Base-by-base conservation (phyloP, 2,797 vertebrate genomes). In the Helicolenus hilgendorfi region DNA sequence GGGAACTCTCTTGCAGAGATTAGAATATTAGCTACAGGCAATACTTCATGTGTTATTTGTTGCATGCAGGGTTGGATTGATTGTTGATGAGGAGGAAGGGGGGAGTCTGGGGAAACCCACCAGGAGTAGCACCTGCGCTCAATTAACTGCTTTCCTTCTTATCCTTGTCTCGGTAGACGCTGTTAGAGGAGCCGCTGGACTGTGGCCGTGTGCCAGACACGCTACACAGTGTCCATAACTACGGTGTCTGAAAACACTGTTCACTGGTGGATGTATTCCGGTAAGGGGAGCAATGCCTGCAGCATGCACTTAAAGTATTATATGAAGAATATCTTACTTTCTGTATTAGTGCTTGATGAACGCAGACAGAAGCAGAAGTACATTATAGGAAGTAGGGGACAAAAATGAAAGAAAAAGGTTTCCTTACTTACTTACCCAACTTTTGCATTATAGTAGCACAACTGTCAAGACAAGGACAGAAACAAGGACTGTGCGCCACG, bases 131-230 rank as follows among this genome's bases (percentile, higher is more conserved):
- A 41, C 75, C 70, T 74, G 67, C 18, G 18, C 27, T 77, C 53
- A 79, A 63, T 82, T 81, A 83, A 74, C 53, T 22, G 31, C 36
- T 69, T 8, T n/a, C 5, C 56, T 68, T 82, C 55, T 85, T 27
- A 77, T 29, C 33, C 10, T 20, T 29, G 58, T 89, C 77, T 87
- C 72, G 27, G 65, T 49, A 55, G 79, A 72, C 0, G 4, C 68
- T 59, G 36, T 73, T 87, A 74, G 67, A 76, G 6, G 22, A 83
- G 49, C 22, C 9, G 20, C 77, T 78, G 87, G 77, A 73, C 75
- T 81, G 45, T 75, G 41, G 62, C 79, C 69, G 53, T 53, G 5
- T 72, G 22, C 41, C 31, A 41, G 11, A 68, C 45, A 86, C 1
- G 14, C 56, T 64, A 36, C 31, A 64, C 33, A 72, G 24, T 11